Evolutionary conservation across 1,140 invertebrate species (phyloP).

Genomic region (Rhysida immarginata): DNA sequence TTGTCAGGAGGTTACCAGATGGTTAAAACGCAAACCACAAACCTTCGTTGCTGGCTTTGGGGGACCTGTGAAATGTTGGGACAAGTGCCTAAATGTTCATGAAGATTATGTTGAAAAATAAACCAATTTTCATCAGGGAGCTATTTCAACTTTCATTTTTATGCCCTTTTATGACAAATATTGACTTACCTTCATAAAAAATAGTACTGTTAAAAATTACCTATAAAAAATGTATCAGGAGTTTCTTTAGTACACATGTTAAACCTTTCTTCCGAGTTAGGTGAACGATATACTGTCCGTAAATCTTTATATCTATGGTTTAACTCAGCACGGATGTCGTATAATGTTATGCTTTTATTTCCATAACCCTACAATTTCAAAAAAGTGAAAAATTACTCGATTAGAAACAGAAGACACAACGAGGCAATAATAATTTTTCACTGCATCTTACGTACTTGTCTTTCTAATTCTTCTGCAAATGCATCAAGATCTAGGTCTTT

Average conservation of each 20-base stretch:
- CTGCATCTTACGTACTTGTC: conserved; percentile 62
- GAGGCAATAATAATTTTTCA: no score
- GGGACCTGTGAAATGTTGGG: no score
- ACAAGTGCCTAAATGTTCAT: no score
- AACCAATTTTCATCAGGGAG: no score
- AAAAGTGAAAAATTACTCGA: not conserved
- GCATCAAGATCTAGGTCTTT: conserved; percentile 97
- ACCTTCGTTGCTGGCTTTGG: no score
- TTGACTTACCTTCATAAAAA: no score
- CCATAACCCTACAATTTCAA: conserved; percentile 55
- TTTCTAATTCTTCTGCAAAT: conserved; percentile 91
- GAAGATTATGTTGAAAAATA: no score
- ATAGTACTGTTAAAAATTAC: conserved; percentile 43
- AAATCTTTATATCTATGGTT: conserved; percentile 92
- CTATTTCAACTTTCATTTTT: no score
- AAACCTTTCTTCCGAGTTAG: conserved; percentile 74
- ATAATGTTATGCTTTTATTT: conserved; percentile 92
- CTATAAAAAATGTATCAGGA: conserved; percentile 85
- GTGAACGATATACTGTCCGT: conserved; percentile 56
- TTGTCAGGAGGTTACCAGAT: no score
- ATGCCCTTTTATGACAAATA: no score
- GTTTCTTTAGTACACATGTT: conserved; percentile 93
- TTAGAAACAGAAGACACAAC: no score
- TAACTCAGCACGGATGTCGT: conserved; percentile 92
- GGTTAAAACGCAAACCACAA: no score